A percentile compares a stretch with the other conserved stretches of the same genome.
Evolutionary conservation across 2,888 invertebrate genomes (phyloP).

Genomic region (Petrolisthes cinctipes): DNA sequence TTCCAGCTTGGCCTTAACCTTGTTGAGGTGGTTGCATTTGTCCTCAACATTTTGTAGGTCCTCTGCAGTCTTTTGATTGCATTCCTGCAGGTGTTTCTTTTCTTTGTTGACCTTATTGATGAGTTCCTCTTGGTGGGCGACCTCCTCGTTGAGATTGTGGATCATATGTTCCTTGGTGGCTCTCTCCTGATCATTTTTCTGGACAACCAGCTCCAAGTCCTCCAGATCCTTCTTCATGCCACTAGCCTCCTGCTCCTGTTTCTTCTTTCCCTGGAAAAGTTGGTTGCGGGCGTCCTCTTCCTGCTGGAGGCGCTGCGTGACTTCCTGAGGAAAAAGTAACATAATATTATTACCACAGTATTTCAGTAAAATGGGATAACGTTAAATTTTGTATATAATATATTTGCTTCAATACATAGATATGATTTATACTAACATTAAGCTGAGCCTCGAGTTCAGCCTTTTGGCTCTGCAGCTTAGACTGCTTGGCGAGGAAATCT

Average conservation of each 20-base stretch:
- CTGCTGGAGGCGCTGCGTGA: conserved; percentile 74
- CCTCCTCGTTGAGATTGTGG: conserved; percentile 72
- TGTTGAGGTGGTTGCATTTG: conserved; percentile 99
- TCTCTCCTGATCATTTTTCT: conserved; percentile 95
- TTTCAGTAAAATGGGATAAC: not conserved
- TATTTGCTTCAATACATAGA: too few species aligned
- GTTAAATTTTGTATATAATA: too few species aligned
- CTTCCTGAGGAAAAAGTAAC: conserved; percentile 67
- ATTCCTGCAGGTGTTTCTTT: conserved; percentile 73
- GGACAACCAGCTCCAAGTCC: conserved; percentile 92
- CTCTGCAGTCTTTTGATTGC: conserved; percentile 67
- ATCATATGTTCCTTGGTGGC: conserved; percentile 74
- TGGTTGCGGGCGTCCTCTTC: conserved; percentile 74
- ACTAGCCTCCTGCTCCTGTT: conserved; percentile 93
- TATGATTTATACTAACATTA: conserved; percentile 68
- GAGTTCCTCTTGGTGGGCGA: conserved; percentile 74
- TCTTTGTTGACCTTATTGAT: conserved; percentile 74
- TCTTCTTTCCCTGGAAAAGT: conserved; percentile 90
- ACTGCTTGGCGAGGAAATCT: conserved; percentile 92
- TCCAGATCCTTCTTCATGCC: conserved; percentile 98
- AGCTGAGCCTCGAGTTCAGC: conserved; percentile 95
- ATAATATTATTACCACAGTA: not conserved
- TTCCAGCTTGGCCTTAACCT: conserved; percentile 98
- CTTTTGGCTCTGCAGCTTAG: conserved; percentile 95
- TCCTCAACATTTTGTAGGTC: conserved; percentile 87